Base-by-base conservation (phyloP, 2,888 invertebrate species). In the Galeopsomyia nigrocyanea region DNA sequence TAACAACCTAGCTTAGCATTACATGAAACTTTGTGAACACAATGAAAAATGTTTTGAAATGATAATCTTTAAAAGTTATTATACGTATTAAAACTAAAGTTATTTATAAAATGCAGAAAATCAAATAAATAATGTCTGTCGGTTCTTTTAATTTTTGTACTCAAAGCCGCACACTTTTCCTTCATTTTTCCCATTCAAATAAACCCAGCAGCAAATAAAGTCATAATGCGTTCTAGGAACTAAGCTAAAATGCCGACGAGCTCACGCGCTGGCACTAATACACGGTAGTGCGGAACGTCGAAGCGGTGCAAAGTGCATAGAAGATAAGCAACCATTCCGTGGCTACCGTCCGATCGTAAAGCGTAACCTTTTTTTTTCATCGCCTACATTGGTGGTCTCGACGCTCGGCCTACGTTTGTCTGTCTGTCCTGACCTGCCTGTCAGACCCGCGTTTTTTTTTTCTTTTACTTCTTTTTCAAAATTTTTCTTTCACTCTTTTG, bases 311-410 rank as follows among this genome's bases (percentile, higher is more conserved):
- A 78, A 78, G 76, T 75, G 76, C 77, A 71, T 39, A 39, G 39
- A 39, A 39, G 39, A 39, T 39, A 39, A 39, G 39, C 39, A 39
- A 39, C 39, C 39, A 39, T 39, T 39, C 73, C 76, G 73, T 73
- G 77, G 82, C 82, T 82, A 83, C 82, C 78, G 82, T 78, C 76
- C 77, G 77, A 60, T 82, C 80, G 78, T 82, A 83, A 83, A 83
- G 77, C 69, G 60, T 19, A n/a, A 50, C 53, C 39, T 61, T 63
- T 62, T 67, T 51, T 64, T n/a, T n/a, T n/a, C n/a, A n/a, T 57
- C 58, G 16, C n/a, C 58, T 47, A n/a, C 50, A 39, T 50, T 51
- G 71, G 67, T 71, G 67, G 66, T 66, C 60, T 55, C 16, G 16
- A 9, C 10, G 26, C 17, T 19, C 14, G 46, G 19, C 26, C 50